Conservation (phyloP, 2,797 vertebrate species). For the Sebastes hubbsi region DNA sequence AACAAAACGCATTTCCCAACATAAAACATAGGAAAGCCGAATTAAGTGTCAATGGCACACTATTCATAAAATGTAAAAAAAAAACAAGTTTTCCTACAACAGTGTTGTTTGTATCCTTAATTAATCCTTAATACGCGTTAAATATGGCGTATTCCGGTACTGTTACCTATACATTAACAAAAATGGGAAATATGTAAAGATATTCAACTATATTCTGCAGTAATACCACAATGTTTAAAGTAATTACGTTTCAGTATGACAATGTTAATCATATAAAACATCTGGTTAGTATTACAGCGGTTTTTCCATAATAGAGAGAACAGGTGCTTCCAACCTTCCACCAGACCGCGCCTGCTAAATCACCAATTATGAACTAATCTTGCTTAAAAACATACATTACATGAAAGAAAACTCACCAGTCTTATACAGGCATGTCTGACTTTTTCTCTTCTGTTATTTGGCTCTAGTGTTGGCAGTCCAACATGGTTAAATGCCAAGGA, state of each 20-base stretch:
- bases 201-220: neutral
- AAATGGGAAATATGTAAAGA: neutral
- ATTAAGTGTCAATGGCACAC: neutral
- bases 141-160: neutral
- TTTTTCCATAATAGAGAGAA: slow-evolving; percentile 15
- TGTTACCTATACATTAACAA: neutral
- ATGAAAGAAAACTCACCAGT: slow-evolving; percentile 51
- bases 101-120: neutral
- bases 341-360: slow-evolving; percentile 3
- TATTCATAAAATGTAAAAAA: neutral
- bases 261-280: neutral
- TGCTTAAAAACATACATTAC: neutral
- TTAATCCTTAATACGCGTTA: neutral
- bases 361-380: neutral
- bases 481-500: slow-evolving; percentile 1
- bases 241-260: neutral
- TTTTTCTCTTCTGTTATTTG: slow-evolving; percentile 16
- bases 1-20: neutral
- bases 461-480: slow-evolving; percentile 21
- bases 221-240: neutral
- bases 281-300: neutral
- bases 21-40: neutral
- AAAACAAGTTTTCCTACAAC: neutral
- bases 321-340: slow-evolving; percentile 46
- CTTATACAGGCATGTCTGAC: neutral